Evolutionary conservation across 2,797 vertebrate species (phyloP).

Genomic region (Microtus obscurus): DNA sequence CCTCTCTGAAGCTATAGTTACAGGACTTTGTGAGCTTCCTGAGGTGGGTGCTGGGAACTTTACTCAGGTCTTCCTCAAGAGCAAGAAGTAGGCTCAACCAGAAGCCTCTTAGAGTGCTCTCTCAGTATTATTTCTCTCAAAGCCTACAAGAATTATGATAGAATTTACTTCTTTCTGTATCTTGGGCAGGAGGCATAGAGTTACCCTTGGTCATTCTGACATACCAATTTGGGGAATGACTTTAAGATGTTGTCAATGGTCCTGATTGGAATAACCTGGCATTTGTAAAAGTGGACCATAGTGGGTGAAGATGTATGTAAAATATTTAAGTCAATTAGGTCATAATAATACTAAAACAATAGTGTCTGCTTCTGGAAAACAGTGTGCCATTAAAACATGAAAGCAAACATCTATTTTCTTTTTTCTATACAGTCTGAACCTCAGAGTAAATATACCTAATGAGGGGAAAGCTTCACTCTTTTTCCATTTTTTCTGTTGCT

Average conservation of each 20-base stretch:
- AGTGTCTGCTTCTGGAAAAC: not conserved
- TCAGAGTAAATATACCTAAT: not conserved
- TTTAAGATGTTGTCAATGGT: not conserved
- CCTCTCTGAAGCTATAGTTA: not conserved
- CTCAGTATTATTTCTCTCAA: not conserved
- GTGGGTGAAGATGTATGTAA: not conserved
- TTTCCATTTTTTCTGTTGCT: not conserved
- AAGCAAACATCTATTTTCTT: not conserved
- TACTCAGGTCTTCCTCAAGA: not conserved
- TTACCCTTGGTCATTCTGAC: not conserved
- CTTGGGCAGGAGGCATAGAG: not conserved
- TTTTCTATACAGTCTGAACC: not conserved
- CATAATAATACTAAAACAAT: not conserved
- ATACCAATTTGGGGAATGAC: not conserved
- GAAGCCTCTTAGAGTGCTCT: not conserved
- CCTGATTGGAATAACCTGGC: not conserved
- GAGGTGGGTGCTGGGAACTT: not conserved
- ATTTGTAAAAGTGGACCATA: not conserved
- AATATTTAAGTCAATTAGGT: not conserved
- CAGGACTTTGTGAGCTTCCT: not conserved
- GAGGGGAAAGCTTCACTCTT: not conserved
- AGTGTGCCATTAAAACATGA: not conserved
- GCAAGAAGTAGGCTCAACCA: not conserved
- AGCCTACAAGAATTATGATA: not conserved
- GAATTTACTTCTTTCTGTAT: not conserved